Percentiles rank a stretch among this genome's conserved stretches.
Conservation (phyloP, 2,797 vertebrate genomes). For the Champsocephalus esox region DNA sequence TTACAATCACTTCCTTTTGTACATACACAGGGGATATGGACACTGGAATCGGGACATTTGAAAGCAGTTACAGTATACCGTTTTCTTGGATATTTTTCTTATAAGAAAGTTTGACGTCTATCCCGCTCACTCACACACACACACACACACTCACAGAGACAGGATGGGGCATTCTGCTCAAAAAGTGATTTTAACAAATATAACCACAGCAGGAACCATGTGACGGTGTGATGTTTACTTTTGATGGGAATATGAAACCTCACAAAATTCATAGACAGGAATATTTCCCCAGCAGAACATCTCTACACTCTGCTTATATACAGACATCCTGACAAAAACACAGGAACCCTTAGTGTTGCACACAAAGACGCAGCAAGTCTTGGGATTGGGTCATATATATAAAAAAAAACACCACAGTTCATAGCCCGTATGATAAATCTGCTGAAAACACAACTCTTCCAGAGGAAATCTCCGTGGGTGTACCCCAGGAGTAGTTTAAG, state of each 20-base stretch:
- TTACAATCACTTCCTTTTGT: constrained; percentile 76
- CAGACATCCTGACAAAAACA: constrained; percentile 55
- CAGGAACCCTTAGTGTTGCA: constrained; percentile 74
- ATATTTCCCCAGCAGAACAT: constrained; percentile 30
- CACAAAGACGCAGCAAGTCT: constrained; percentile 39
- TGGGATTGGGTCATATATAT: constrained; percentile 6
- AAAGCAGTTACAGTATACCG: constrained; percentile 34
- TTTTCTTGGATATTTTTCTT: not conserved
- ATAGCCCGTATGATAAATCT: constrained; percentile 35
- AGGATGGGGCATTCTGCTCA: constrained; percentile 41
- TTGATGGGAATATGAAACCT: constrained; percentile 29
- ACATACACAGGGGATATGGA: not conserved
- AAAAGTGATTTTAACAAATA: constrained; percentile 38
- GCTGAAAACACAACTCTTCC: constrained; percentile 43
- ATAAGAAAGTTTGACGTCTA: constrained; percentile 3
- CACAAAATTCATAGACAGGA: constrained; percentile 66
- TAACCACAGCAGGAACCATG: constrained; percentile 61
- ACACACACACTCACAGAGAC: not conserved
- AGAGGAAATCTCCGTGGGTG: constrained; percentile 44
- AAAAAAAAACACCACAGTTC: constrained; percentile 53
- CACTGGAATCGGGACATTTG: not conserved
- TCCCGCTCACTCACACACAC: constrained; percentile 3
- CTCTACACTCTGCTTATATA: constrained; percentile 44
- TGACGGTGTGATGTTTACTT: constrained; percentile 25
- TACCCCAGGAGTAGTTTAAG: constrained; percentile 44